phyloP scores from a whole-genome alignment of 2,888 invertebrate genomes.

The Philaethria dido region DNA sequence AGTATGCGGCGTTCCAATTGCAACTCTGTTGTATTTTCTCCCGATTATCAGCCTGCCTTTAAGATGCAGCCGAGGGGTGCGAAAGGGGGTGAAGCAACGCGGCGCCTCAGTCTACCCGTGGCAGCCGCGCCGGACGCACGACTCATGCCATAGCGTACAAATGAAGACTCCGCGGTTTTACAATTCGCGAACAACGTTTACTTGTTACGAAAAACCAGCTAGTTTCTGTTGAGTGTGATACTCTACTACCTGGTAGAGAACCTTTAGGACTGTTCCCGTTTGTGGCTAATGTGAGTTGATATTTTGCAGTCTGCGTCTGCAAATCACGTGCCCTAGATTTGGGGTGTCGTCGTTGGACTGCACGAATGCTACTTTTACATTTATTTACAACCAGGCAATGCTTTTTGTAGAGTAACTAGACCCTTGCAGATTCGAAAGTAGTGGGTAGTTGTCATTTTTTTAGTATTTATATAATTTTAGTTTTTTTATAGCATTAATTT shows the following conservation, averaged over 20 bases:
- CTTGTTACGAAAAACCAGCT: conserved; percentile 52
- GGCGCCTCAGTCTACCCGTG: conserved; percentile 72
- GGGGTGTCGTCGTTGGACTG: conserved; percentile 70
- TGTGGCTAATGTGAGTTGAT: conserved; percentile 79
- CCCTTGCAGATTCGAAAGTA: not conserved
- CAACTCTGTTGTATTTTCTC: conserved; percentile 79
- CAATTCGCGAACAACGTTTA: conserved; percentile 61
- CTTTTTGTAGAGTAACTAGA: conserved; percentile 49
- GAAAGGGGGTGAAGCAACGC: conserved; percentile 49
- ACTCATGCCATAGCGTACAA: conserved; percentile 58
- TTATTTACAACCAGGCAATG: conserved; percentile 66
- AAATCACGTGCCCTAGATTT: conserved; percentile 77
- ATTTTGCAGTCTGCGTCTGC: conserved; percentile 63
- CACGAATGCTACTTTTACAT: conserved; percentile 67
- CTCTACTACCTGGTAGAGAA: conserved; percentile 46
- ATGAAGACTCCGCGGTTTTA: conserved; percentile 70
- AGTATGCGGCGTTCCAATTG: conserved; percentile 76
- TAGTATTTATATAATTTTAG: not conserved
- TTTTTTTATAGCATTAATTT: not conserved
- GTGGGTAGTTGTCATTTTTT: not conserved
- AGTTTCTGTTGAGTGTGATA: conserved; percentile 68
- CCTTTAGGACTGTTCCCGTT: conserved; percentile 70
- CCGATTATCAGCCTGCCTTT: conserved; percentile 77
- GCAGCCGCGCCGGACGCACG: conserved; percentile 62
- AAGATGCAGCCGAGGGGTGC: conserved; percentile 71